Conservation (phyloP, 92 coral and sea anemone genomes). For the Epizoanthus rinbou region DNA sequence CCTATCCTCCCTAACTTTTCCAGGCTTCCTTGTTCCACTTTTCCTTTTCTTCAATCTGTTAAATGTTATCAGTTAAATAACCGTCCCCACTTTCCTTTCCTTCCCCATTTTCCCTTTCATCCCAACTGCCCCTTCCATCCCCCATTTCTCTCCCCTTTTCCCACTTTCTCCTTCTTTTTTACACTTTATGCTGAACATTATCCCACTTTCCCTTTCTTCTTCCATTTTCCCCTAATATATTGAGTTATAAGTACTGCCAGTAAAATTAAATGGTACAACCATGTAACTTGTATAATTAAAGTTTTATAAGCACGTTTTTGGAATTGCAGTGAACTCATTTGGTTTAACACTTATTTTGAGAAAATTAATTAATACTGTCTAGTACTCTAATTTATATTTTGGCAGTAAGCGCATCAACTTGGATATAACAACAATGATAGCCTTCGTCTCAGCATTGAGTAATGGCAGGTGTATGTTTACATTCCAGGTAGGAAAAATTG, state of each 20-base stretch:
- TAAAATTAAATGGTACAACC: not conserved
- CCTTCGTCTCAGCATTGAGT: constrained; percentile 82
- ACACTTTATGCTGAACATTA: not conserved
- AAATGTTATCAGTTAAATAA: too few species aligned
- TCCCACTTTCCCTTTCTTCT: not conserved
- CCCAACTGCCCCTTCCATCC: not conserved
- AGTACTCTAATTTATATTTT: not conserved
- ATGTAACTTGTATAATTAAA: not conserved
- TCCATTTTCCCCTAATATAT: not conserved
- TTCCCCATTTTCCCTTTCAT: not conserved
- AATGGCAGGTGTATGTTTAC: constrained; percentile 82
- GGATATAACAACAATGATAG: constrained; percentile 96
- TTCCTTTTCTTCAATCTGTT: too few species aligned
- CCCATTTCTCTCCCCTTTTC: not conserved
- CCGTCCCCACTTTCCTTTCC: not conserved
- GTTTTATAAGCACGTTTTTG: too few species aligned
- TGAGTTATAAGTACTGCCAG: not conserved
- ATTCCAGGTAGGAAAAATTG: constrained; percentile 69
- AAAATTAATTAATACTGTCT: not conserved
- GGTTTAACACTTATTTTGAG: not conserved
- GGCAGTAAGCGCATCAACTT: constrained; percentile 72
- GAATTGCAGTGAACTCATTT: too few species aligned
- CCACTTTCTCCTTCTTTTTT: not conserved
- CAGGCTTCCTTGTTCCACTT: not conserved
- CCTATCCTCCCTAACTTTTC: not conserved